Percentiles rank a stretch among this genome's conserved stretches.
These are phyloP conservation scores for Acipenser transmontanus DNA, from an alignment of 2,797 vertebrate genomes.

Conservation along the genomic window DNA sequence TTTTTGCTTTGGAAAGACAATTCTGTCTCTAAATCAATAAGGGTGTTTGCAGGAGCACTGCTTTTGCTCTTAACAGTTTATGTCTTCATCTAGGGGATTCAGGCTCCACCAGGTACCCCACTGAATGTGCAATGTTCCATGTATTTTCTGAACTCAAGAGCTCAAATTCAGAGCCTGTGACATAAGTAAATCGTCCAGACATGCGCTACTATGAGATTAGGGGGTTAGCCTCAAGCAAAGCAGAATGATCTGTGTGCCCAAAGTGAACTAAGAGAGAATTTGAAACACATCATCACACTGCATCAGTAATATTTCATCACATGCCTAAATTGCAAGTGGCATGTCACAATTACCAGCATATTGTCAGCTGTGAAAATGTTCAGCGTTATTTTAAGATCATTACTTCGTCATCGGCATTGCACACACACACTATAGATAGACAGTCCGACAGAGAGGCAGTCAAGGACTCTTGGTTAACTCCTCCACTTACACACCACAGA, in stretches of 20 bases:
- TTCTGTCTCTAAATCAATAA: too few relatives aligned
- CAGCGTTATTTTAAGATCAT: conserved; percentile 33
- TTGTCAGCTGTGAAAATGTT: conserved; percentile 20
- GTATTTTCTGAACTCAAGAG: too few relatives aligned
- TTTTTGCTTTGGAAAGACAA: too few relatives aligned
- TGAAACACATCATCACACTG: conserved; percentile 11
- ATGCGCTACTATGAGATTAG: conserved; percentile 21
- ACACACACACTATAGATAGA: conserved; percentile 32
- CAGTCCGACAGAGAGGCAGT: conserved; percentile 19
- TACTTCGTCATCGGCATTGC: conserved; percentile 23
- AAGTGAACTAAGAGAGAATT: background rate
- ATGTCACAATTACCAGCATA: conserved; percentile 22
- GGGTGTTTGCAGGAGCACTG: too few relatives aligned
- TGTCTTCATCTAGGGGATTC: too few relatives aligned
- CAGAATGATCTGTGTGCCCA: conserved; percentile 3
- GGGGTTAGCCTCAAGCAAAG: conserved; percentile 22
- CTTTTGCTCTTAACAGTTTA: too few relatives aligned
- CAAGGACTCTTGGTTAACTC: conserved; percentile 23
- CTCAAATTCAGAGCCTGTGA: background rate
- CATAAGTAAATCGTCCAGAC: background rate
- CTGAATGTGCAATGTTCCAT: too few relatives aligned
- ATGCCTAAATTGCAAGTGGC: conserved; percentile 11
- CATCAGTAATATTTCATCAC: conserved; percentile 20
- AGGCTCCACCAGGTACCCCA: too few relatives aligned
- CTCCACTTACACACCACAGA: conserved; percentile 11